Evolutionary conservation across 92 coral and sea anemone species (phyloP), one percentile per base, ranked within the genome.

Genomic region (Epizoanthus scotinus): DNA sequence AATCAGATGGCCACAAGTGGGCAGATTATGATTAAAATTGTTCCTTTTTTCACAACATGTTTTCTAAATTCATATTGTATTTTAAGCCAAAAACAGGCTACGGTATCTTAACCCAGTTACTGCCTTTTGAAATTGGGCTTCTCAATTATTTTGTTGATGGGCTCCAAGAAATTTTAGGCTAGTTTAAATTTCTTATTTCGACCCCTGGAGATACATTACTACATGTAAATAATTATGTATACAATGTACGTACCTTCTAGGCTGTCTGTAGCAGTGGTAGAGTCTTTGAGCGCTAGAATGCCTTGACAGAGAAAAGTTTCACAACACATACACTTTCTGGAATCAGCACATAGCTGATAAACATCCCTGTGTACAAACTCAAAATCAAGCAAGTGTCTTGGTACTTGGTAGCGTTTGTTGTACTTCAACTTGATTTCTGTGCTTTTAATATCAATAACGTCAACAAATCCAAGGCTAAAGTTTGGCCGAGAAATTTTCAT

Each of bases 401-500:
- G 85, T 19, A 86, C 71, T 19, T 71, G 67, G 47, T 80, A 80
- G 53, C 67, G 78, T n/a, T 64, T 70, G 69, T 24, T 64, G 26
- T 72, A 60, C 8, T 63, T 65, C 38, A 56, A 26, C 15, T 24
- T 26, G 22, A 81, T 38, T 18, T 29, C 77, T 26, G 54, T 72
- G 10, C 42, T 63, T 26, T 70, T 27, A 31, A 44, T 21, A 12
- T 72, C 73, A 71, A 62, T 54, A 18, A 86, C 14, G 70, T 65
- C 77, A 61, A 86, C 62, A 49, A 55, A 59, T 5, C 47, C 82
- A 70, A 86, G 19, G 49, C 29, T 53, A 54, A 86, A 86, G 13
- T 72, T 83, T 81, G 82, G 62, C 63, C 44, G 59, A 21, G 78
- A 82, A 52, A 86, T 47, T 34, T 86, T 53, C 15, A 86, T 44